These are phyloP conservation scores for Zygaena filipendulae DNA, from an alignment of 2,888 invertebrate genomes.

Conservation along the genomic window DNA sequence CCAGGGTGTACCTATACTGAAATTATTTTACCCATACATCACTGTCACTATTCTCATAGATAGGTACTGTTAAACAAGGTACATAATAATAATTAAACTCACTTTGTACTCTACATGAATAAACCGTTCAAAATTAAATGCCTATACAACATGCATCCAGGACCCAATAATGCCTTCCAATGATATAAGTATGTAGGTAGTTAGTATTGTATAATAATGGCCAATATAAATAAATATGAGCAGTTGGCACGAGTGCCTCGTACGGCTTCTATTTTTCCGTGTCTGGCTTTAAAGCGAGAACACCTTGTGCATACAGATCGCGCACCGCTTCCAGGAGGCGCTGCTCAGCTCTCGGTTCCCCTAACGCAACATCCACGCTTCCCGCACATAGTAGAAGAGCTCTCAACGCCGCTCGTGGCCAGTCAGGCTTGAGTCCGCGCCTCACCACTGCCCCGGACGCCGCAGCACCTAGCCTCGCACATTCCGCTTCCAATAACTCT, in stretches of 20 bases:
- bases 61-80: too few relatives aligned
- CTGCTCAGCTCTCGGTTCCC: conserved; percentile 79
- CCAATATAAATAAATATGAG: too few relatives aligned
- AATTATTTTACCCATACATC: too few relatives aligned
- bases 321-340: conserved; percentile 78
- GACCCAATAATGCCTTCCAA: too few relatives aligned
- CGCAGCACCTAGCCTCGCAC: conserved; percentile 71
- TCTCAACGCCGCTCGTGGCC: conserved; percentile 75
- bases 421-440: conserved; percentile 67
- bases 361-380: conserved; percentile 82
- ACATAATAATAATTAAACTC: too few relatives aligned
- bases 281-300: conserved; percentile 66
- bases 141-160: not conserved
- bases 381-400: conserved; percentile 84
- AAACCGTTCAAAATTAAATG: too few relatives aligned
- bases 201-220: too few relatives aligned
- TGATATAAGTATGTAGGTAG: too few relatives aligned
- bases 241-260: too few relatives aligned
- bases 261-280: conserved; percentile 29
- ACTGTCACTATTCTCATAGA: too few relatives aligned
- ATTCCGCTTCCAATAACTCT: conserved; percentile 70
- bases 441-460: conserved; percentile 59
- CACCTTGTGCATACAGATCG: conserved; percentile 77
- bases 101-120: too few relatives aligned
- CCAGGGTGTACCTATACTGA: too few relatives aligned